phyloP scores from a whole-genome alignment of 2,113 vertebrate species.

The Trematomus loennbergii region DNA sequence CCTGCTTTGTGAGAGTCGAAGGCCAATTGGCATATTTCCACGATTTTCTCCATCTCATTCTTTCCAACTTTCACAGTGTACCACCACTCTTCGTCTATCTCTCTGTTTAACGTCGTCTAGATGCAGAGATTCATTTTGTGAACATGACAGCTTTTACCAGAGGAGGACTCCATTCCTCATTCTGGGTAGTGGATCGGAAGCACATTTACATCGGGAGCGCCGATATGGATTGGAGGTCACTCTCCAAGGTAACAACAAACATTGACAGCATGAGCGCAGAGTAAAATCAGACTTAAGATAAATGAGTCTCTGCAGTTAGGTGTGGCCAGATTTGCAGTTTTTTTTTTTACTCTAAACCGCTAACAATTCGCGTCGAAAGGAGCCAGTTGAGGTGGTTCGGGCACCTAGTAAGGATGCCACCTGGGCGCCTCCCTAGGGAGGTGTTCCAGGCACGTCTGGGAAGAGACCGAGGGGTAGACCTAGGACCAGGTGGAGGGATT shows the following conservation, averaged over 20 bases:
- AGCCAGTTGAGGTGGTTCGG: too few species aligned
- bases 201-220: slow-evolving; percentile 94
- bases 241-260: slow-evolving; percentile 87
- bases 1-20: neutral
- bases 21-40: slow-evolving; percentile 27
- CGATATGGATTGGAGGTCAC: slow-evolving; percentile 89
- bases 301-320: slow-evolving; percentile 4
- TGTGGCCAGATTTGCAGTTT: neutral
- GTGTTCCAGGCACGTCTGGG: too few species aligned
- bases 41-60: slow-evolving; percentile 40
- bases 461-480: too few species aligned
- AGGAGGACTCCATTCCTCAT: slow-evolving; percentile 91
- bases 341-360: neutral
- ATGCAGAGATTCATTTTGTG: slow-evolving; percentile 89
- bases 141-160: slow-evolving; percentile 93
- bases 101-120: slow-evolving; percentile 68
- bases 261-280: slow-evolving; percentile 3
- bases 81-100: neutral
- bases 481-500: too few species aligned
- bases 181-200: slow-evolving; percentile 93
- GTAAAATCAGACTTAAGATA: neutral
- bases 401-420: too few species aligned
- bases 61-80: slow-evolving; percentile 47
- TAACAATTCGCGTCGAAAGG: too few species aligned
- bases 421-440: too few species aligned